A percentile compares a stretch with the other conserved stretches of the same genome.
These are phyloP conservation scores for Callosobruchus maculatus DNA, from an alignment of 2,888 invertebrate species.

Conservation along the genomic window DNA sequence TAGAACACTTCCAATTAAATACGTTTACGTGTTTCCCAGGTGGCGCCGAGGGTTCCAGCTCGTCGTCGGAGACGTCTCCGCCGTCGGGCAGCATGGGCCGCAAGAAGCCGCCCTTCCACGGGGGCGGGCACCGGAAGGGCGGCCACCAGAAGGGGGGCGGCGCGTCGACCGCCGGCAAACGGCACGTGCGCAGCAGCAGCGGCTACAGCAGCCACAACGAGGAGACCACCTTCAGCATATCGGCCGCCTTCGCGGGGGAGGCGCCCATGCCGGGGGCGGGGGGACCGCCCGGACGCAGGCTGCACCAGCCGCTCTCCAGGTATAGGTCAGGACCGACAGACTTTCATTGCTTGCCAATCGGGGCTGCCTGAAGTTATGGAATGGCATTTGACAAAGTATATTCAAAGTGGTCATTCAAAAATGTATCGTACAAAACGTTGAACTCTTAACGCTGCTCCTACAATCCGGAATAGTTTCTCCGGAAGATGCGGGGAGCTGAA, in stretches of 20 bases:
- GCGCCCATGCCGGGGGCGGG: not conserved
- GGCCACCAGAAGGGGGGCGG: conserved; percentile 60
- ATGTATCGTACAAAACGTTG: too few species aligned
- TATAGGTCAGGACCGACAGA: not conserved
- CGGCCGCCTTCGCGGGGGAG: conserved; percentile 53
- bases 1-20: too few species aligned
- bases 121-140: conserved; percentile 61
- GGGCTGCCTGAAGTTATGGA: not conserved
- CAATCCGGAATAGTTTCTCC: too few species aligned
- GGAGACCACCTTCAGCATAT: conserved; percentile 82
- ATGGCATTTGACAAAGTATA: not conserved
- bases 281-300: not conserved
- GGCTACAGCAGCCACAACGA: conserved; percentile 82
- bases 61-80: conserved; percentile 75
- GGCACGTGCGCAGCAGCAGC: conserved; percentile 74
- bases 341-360: not conserved
- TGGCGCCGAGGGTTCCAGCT: conserved; percentile 73
- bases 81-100: conserved; percentile 57
- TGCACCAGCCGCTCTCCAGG: not conserved
- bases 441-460: too few species aligned
- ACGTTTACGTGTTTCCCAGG: too few species aligned
- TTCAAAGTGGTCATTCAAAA: too few species aligned
- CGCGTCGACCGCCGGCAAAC: conserved; percentile 57
- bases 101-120: conserved; percentile 59
- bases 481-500: too few species aligned